phyloP scores from a whole-genome alignment of 2,113 vertebrate genomes.

The Indicator indicator region DNA sequence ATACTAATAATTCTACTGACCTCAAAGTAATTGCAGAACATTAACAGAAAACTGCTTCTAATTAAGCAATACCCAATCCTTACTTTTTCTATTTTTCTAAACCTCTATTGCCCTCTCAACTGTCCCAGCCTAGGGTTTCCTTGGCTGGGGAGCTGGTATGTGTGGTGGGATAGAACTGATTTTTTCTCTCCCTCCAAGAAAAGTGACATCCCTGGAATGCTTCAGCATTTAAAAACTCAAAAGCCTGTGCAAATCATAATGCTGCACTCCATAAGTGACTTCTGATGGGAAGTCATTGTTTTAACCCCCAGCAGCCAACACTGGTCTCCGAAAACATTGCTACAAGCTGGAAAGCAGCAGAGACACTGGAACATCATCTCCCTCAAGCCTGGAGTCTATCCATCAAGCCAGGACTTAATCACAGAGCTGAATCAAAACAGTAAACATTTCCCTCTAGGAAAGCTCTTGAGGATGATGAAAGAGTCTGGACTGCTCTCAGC shows the following conservation, averaged over 20 bases:
- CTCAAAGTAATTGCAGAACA: slow-evolving; percentile 51
- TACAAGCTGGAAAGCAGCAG: neutral
- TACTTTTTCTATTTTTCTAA: neutral
- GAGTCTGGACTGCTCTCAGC: neutral
- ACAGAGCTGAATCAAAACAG: neutral
- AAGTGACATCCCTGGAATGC: neutral
- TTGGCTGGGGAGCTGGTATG: neutral
- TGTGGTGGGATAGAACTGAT: neutral
- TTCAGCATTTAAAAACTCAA: neutral
- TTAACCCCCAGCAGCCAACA: neutral
- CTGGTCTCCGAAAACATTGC: rapidly evolving
- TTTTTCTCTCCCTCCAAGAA: neutral
- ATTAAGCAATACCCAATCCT: slow-evolving; percentile 27
- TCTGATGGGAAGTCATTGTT: neutral
- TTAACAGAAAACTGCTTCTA: slow-evolving; percentile 44
- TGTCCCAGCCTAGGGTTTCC: neutral
- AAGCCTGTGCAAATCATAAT: neutral
- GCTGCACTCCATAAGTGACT: neutral
- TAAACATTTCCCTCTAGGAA: neutral
- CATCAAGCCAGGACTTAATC: neutral
- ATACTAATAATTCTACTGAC: slow-evolving; percentile 54
- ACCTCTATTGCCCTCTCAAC: neutral
- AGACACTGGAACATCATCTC: neutral
- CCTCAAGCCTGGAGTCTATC: neutral
- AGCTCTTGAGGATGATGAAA: neutral